These are phyloP conservation scores for Sinocyclocheilus anshuiensis DNA, from an alignment of 2,113 vertebrate species.

Conservation along the genomic window DNA sequence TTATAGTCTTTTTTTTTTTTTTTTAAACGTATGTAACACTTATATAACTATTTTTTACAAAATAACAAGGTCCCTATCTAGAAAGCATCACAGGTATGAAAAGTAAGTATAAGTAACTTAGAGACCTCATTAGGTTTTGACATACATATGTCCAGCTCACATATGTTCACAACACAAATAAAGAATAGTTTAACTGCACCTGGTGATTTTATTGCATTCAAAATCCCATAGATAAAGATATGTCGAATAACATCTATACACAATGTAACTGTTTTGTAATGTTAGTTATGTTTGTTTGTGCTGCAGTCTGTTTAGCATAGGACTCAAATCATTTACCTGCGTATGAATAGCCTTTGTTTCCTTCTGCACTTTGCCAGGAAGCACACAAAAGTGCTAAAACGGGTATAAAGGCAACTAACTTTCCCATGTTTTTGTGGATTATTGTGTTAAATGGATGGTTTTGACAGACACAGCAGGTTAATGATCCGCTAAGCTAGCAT, in stretches of 20 bases:
- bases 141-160: not conserved
- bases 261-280: not conserved
- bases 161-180: not conserved
- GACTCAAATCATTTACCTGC: conserved; percentile 49
- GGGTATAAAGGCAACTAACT: conserved; percentile 3
- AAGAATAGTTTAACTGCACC: not conserved
- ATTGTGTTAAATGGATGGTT: not conserved
- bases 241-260: not conserved
- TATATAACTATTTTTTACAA: not conserved
- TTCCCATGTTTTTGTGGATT: not conserved
- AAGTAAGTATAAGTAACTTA: not conserved
- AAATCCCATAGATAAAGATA: not conserved
- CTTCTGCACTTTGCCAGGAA: conserved; percentile 26
- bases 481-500: not conserved
- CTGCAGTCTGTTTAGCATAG: not conserved
- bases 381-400: not conserved
- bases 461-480: not conserved
- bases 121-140: not conserved
- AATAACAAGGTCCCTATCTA: not conserved
- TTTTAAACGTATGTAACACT: not conserved
- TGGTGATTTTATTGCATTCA: not conserved
- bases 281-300: not conserved
- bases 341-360: conserved; percentile 47
- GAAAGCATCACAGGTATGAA: not conserved
- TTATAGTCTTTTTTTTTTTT: not conserved